phyloP scores from a whole-genome alignment of 2,797 vertebrate genomes.

The Thaleichthys pacificus region DNA sequence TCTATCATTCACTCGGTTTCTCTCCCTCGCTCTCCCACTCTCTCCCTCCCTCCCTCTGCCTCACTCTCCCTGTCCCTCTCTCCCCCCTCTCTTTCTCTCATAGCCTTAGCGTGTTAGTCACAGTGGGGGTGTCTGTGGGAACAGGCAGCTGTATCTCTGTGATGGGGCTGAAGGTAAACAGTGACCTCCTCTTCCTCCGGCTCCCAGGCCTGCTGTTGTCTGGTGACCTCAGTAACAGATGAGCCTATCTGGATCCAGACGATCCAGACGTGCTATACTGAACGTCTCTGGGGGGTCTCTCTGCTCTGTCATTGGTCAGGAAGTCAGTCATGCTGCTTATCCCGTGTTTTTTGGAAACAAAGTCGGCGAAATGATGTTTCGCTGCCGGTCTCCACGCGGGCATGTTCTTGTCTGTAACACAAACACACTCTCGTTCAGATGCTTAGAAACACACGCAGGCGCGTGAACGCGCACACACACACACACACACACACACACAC shows the following conservation, averaged over 20 bases:
- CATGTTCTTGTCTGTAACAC: neutral
- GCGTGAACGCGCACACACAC: conserved; percentile 16
- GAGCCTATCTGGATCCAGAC: neutral
- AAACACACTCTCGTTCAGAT: neutral
- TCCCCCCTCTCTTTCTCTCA: neutral
- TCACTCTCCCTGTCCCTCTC: neutral
- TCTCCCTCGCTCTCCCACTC: conserved; percentile 16
- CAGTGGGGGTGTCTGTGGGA: conserved; percentile 42
- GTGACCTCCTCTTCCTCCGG: conserved; percentile 41
- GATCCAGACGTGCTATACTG: too few relatives aligned
- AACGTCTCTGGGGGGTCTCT: too few relatives aligned
- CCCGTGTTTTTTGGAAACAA: conserved; percentile 23
- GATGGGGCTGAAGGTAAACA: conserved; percentile 52
- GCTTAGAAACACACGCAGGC: neutral
- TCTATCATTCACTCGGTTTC: conserved; percentile 18
- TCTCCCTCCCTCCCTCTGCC: conserved; percentile 11
- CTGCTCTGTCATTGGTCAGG: conserved; percentile 12
- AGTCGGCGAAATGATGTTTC: conserved; percentile 30
- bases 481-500: conserved; percentile 21
- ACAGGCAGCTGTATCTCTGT: conserved; percentile 38
- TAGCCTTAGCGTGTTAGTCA: conserved; percentile 16
- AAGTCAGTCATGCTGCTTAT: conserved; percentile 36
- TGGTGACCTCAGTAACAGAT: conserved; percentile 37
- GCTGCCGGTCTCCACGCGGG: conserved; percentile 22
- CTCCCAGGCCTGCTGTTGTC: conserved; percentile 46